Conservation (phyloP, 53 echinoderm and acorn worm genomes). For the Henricia sp. region DNA sequence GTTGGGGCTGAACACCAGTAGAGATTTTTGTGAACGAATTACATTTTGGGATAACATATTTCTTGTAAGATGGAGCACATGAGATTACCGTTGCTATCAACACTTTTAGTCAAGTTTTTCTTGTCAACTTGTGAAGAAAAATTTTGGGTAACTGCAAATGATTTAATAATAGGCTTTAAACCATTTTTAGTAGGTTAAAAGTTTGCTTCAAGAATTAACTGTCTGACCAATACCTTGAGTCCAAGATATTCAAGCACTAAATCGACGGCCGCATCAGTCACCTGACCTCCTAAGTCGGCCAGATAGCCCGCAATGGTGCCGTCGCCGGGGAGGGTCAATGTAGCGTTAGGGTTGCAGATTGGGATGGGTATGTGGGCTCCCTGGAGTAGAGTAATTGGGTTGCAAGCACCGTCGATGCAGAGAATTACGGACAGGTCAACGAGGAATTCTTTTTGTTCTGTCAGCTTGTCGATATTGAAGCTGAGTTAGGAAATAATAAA, state of each 20-base stretch:
- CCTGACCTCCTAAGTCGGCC: neutral
- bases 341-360: slow-evolving; percentile 51
- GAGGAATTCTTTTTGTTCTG: slow-evolving; percentile 24
- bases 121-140: too few relatives aligned
- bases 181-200: too few relatives aligned
- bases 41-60: too few relatives aligned
- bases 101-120: too few relatives aligned
- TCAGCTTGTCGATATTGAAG: slow-evolving; percentile 33
- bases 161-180: neutral
- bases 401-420: slow-evolving; percentile 37
- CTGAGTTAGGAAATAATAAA: neutral
- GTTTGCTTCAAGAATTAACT: too few relatives aligned
- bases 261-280: slow-evolving; percentile 31
- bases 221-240: slow-evolving; percentile 30
- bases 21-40: too few relatives aligned
- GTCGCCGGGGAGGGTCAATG: slow-evolving; percentile 36
- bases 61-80: neutral
- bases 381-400: slow-evolving; percentile 14
- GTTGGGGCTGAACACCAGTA: too few relatives aligned
- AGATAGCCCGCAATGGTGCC: slow-evolving; percentile 46
- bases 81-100: neutral
- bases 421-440: slow-evolving; percentile 25
- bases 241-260: slow-evolving; percentile 31
- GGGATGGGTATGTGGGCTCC: slow-evolving; percentile 49
- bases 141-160: neutral